Conservation (phyloP, 2,797 vertebrate species). For the Pseudochaenichthys georgianus region DNA sequence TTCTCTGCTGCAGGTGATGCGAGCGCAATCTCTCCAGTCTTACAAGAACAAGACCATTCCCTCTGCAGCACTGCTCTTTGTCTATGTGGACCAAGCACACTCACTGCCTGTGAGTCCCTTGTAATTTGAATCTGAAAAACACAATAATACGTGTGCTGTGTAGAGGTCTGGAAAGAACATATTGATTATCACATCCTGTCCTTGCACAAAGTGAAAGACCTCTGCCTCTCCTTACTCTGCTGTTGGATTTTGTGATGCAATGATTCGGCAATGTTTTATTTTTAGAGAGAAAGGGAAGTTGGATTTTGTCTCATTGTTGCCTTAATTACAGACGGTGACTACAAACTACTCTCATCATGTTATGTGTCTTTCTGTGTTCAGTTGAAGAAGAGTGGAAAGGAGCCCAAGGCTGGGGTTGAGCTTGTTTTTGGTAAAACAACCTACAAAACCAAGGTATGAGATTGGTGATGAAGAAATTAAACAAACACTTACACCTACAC, state of each 20-base stretch:
- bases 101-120: slow-evolving; percentile 86
- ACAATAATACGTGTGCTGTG: neutral
- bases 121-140: slow-evolving; percentile 7
- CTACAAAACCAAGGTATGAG: slow-evolving; percentile 88
- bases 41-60: slow-evolving; percentile 86
- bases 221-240: neutral
- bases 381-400: slow-evolving; percentile 91
- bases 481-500: neutral
- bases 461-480: neutral
- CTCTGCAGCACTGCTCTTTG: slow-evolving; percentile 88
- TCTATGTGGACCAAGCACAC: slow-evolving; percentile 88
- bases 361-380: slow-evolving; percentile 60
- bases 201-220: neutral
- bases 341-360: slow-evolving; percentile 7
- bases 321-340: slow-evolving; percentile 12
- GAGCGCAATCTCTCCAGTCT: slow-evolving; percentile 86
- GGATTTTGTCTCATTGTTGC: neutral
- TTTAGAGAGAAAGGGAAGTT: slow-evolving; percentile 15
- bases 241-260: slow-evolving; percentile 3
- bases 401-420: slow-evolving; percentile 85
- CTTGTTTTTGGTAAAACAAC: slow-evolving; percentile 82
- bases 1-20: slow-evolving; percentile 84
- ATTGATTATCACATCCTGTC: neutral
- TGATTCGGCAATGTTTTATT: neutral
- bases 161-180: neutral